Conservation (phyloP, 30 jellyfish, hydroid and myxozoan species). For the Chrysaora quinquecirrha region DNA sequence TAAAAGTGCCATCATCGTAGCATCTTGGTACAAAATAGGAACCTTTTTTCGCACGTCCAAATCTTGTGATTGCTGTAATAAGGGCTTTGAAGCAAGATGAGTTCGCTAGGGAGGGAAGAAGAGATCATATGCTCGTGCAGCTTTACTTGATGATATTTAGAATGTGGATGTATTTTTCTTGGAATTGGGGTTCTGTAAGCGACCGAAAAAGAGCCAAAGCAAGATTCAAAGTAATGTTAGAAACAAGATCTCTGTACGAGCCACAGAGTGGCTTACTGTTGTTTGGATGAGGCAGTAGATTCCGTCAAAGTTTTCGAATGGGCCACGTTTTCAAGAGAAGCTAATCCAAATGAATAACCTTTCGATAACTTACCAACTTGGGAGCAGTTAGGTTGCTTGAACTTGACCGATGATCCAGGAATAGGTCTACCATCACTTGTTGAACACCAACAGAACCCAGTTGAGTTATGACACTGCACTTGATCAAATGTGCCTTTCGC, state of each 20-base stretch:
- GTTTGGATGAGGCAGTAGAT: too few species aligned
- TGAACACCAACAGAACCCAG: slow-evolving; percentile 92
- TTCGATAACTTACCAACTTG: slow-evolving; percentile 15
- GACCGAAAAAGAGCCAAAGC: too few species aligned
- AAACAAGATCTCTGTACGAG: too few species aligned
- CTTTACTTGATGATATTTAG: too few species aligned
- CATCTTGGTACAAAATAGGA: slow-evolving; percentile 67
- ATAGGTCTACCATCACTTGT: slow-evolving; percentile 83
- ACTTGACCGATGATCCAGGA: slow-evolving; percentile 79
- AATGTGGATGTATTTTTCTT: too few species aligned
- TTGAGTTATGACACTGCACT: slow-evolving; percentile 73
- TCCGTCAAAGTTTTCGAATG: too few species aligned
- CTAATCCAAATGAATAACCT: too few species aligned
- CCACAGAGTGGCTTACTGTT: too few species aligned
- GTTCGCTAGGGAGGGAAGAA: slow-evolving; percentile 12
- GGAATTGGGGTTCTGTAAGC: neutral
- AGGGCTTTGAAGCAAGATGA: slow-evolving; percentile 68
- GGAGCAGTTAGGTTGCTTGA: slow-evolving; percentile 69
- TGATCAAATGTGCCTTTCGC: slow-evolving; percentile 57
- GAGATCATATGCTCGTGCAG: too few species aligned
- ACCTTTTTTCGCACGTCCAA: slow-evolving; percentile 47
- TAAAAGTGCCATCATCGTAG: slow-evolving; percentile 70
- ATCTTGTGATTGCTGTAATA: slow-evolving; percentile 41
- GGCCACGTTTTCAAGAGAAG: too few species aligned
- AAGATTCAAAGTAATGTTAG: too few species aligned